A percentile compares a stretch with the other conserved stretches of the same genome.
phyloP scores from a whole-genome alignment of 1,140 invertebrate genomes.

The Probaryconus sp. region DNA sequence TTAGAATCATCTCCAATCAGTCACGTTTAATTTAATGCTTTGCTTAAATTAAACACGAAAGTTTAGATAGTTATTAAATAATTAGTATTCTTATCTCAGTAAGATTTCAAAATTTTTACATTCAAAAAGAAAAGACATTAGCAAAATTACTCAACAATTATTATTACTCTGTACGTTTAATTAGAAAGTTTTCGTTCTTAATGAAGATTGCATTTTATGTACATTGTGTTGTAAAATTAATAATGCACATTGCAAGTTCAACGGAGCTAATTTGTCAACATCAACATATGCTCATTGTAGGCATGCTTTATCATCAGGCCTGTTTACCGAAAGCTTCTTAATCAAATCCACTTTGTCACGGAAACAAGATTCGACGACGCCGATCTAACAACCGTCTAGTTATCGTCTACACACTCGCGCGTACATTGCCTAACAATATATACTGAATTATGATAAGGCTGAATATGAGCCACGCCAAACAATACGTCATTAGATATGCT shows the following conservation, averaged over 20 bases:
- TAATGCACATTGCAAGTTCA: slow-evolving; percentile 14
- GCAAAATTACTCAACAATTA: too few species aligned
- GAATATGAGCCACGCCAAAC: too few species aligned
- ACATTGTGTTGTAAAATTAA: too few species aligned
- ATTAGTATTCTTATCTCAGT: too few species aligned
- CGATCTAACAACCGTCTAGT: slow-evolving; percentile 1
- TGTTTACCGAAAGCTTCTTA: slow-evolving; percentile 64
- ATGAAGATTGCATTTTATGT: too few species aligned
- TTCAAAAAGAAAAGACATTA: too few species aligned
- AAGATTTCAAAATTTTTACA: too few species aligned
- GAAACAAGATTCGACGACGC: slow-evolving; percentile 45
- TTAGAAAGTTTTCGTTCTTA: too few species aligned
- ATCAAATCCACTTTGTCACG: slow-evolving; percentile 63
- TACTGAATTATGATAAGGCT: too few species aligned
- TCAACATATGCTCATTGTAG: slow-evolving; percentile 24
- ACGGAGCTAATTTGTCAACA: slow-evolving; percentile 9
- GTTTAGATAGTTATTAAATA: slow-evolving; percentile 24
- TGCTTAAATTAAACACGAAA: slow-evolving; percentile 14
- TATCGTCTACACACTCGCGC: slow-evolving; percentile 1
- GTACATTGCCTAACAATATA: background rate
- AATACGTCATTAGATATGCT: too few species aligned
- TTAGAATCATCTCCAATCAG: slow-evolving; percentile 43
- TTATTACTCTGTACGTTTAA: too few species aligned
- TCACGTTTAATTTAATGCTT: slow-evolving; percentile 35
- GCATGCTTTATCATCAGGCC: slow-evolving; percentile 61